Conservation (phyloP, 1,140 invertebrate genomes). For the Laodelphax striatellus region DNA sequence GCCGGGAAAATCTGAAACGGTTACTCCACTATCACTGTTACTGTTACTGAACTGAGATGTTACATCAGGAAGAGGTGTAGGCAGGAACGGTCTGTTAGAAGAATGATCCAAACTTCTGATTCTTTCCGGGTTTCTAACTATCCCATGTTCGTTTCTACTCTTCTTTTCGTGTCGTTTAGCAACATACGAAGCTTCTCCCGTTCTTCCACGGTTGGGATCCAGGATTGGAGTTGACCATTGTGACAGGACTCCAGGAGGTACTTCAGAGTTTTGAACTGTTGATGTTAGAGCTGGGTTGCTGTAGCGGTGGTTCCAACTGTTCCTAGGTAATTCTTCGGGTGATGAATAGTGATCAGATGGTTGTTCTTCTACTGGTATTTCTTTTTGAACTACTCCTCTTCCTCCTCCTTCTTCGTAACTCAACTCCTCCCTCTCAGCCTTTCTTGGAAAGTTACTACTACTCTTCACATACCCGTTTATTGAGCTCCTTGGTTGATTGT, state of each 20-base stretch:
- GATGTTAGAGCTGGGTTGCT: not conserved
- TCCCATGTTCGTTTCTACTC: not conserved
- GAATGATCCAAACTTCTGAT: not conserved
- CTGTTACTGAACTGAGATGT: no score
- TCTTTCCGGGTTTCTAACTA: not conserved
- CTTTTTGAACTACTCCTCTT: no score
- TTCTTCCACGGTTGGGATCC: not conserved
- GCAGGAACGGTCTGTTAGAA: not conserved
- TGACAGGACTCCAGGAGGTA: not conserved
- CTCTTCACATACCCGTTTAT: no score
- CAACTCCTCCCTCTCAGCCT: no score
- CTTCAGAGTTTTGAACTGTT: not conserved
- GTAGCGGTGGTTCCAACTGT: no score
- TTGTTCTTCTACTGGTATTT: no score
- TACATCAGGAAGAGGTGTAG: not conserved
- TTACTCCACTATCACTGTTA: no score
- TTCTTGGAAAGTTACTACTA: no score
- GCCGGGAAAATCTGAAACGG: not conserved
- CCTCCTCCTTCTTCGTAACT: no score
- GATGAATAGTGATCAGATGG: no score
- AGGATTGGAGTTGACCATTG: not conserved
- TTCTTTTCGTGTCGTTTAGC: not conserved
- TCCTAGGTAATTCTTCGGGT: no score
- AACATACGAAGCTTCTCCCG: not conserved
- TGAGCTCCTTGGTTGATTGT: no score